Percentiles rank a stretch among this genome's conserved stretches.
These are phyloP conservation scores for Stenotaenia linearis DNA, from an alignment of 2,888 invertebrate genomes.

Conservation along the genomic window DNA sequence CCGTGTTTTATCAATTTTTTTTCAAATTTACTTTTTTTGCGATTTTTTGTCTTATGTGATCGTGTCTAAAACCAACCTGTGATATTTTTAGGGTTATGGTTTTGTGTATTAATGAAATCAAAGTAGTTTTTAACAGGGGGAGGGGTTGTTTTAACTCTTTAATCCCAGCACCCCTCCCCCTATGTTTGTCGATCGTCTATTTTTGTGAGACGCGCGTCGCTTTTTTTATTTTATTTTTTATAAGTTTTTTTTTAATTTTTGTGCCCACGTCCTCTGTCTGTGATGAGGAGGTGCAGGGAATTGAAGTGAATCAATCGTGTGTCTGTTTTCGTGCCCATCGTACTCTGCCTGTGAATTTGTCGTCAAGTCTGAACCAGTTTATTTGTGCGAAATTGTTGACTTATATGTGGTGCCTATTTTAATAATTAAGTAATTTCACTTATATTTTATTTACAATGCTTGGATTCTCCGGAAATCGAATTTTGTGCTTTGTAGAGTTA, in stretches of 20 bases:
- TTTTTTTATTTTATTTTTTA: not conserved
- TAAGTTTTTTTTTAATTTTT: not conserved
- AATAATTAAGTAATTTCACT: not conserved
- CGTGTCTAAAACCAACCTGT: slow-evolving; percentile 11
- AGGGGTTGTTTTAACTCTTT: not conserved
- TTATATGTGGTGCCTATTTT: not conserved
- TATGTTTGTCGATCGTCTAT: slow-evolving; percentile 6
- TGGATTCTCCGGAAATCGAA: not conserved
- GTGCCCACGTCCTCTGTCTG: slow-evolving; percentile 18
- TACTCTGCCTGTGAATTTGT: slow-evolving; percentile 26
- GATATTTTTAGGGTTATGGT: not conserved
- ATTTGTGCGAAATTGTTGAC: slow-evolving; percentile 1
- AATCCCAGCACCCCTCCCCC: slow-evolving; percentile 20
- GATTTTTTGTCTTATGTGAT: not conserved
- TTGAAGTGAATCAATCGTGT: slow-evolving; percentile 14
- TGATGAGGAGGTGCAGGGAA: slow-evolving; percentile 26
- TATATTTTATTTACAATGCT: not conserved
- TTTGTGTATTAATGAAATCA: not conserved
- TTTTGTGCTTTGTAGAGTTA: not conserved
- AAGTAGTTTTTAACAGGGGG: not conserved
- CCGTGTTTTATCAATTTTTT: not conserved
- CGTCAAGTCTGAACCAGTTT: slow-evolving; percentile 22
- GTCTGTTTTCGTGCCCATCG: slow-evolving; percentile 26
- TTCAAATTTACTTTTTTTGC: not conserved
- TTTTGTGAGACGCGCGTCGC: not conserved